Percentiles rank a stretch among this genome's conserved stretches.
These are phyloP conservation scores for Ennomos erosarius DNA, from an alignment of 2,888 invertebrate genomes.

Conservation along the genomic window DNA sequence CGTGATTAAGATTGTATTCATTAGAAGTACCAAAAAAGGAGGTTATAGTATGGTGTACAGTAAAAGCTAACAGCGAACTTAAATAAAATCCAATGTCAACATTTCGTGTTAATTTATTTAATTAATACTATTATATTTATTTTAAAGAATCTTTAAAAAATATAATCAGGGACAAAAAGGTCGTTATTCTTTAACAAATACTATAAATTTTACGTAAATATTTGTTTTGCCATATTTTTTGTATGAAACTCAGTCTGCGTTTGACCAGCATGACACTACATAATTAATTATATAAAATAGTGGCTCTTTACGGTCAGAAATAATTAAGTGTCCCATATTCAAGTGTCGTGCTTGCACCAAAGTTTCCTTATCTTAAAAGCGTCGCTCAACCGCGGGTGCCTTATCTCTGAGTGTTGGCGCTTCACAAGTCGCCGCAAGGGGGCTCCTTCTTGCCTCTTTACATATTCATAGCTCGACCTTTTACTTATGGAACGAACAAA, in stretches of 20 bases:
- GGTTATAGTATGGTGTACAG: conserved; percentile 30
- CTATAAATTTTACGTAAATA: too few relatives aligned
- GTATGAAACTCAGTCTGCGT: too few relatives aligned
- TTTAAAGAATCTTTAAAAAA: too few relatives aligned
- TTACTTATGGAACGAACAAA: conserved; percentile 40
- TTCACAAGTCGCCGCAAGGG: conserved; percentile 52
- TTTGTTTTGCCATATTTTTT: too few relatives aligned
- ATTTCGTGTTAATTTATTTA: too few relatives aligned
- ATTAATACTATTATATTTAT: too few relatives aligned
- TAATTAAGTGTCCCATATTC: too few relatives aligned
- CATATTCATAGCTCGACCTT: conserved; percentile 53
- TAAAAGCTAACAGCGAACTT: conserved; percentile 29
- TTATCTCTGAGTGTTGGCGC: conserved; percentile 48
- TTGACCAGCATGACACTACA: too few relatives aligned
- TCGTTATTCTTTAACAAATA: too few relatives aligned
- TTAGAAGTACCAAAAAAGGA: conserved; percentile 44
- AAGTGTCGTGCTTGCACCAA: conserved; percentile 10
- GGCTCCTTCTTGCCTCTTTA: conserved; percentile 55
- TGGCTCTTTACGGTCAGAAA: too few relatives aligned
- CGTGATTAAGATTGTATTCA: conserved; percentile 69
- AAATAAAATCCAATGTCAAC: not conserved
- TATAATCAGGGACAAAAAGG: too few relatives aligned
- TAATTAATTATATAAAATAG: too few relatives aligned
- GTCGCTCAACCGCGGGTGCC: conserved; percentile 36
- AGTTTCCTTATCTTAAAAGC: conserved; percentile 47